These are phyloP conservation scores for Ceuthmochares aereus DNA, from an alignment of 2,113 vertebrate species.

Conservation along the genomic window DNA sequence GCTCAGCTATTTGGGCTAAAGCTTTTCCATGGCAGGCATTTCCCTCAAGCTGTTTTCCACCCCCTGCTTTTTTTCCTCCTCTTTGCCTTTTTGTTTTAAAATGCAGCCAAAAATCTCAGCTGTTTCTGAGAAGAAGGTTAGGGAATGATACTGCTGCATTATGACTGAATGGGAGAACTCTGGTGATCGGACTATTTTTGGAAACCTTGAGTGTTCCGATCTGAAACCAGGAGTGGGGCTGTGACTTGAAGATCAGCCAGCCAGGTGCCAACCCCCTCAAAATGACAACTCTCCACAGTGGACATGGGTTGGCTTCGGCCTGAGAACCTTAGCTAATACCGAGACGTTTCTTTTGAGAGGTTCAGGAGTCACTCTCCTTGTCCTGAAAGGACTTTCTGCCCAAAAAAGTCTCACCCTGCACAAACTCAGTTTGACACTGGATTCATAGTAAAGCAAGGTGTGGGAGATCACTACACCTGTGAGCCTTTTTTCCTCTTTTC, in stretches of 20 bases:
- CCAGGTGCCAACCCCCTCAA: background rate
- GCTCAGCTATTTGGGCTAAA: slow-evolving; percentile 42
- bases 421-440: background rate
- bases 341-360: background rate
- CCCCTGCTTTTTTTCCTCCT: background rate
- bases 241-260: background rate
- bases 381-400: background rate
- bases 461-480: background rate
- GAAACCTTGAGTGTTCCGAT: background rate
- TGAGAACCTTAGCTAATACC: background rate
- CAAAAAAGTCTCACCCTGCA: background rate
- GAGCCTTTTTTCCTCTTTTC: rapidly evolving
- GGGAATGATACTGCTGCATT: background rate
- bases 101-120: slow-evolving; percentile 65
- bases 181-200: background rate
- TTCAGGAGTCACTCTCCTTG: background rate
- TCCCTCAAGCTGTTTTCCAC: slow-evolving; percentile 59
- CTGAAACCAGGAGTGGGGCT: background rate
- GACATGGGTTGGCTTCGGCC: background rate
- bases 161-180: background rate
- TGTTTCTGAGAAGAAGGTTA: slow-evolving; percentile 19
- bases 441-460: background rate
- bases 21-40: slow-evolving; percentile 44
- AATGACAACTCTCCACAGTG: background rate
- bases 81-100: slow-evolving; percentile 53